Base-by-base conservation (phyloP, 2,797 vertebrate genomes). In the Mastacembelus armatus region DNA sequence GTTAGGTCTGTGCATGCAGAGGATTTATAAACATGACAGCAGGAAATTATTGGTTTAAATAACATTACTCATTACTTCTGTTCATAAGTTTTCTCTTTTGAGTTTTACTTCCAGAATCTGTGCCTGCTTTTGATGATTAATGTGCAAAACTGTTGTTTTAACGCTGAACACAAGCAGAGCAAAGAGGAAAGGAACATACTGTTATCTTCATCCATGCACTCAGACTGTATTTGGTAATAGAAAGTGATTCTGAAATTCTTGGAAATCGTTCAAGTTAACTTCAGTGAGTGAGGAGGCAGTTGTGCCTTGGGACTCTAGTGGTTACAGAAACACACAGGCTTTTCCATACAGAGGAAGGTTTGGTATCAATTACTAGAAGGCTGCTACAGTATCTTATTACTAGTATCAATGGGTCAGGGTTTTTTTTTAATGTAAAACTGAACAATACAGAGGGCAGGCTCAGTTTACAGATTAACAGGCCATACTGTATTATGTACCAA, bases 131-230 rank as follows among this genome's bases (percentile, higher is more conserved):
- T 66, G n/a, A 36, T 51, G 24, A 38, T 49, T 14, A 63, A 22
- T 4, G 48, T 66, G 65, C 62, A 78, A 80, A 77, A 33, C 44
- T 0, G 18, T 45, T 62, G 16, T 51, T 50, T 75, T 62, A 71
- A 69, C 59, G 68, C 24, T 42, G 36, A 68, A 45, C 7, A 24
- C 4, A 67, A 74, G 26, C 26, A 29, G 7, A 67, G 16, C n/a
- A 55, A 65, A 65, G 27, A 26, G 4, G 26, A 30, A 27, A 54
- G 40, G 22, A 5, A 48, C 27, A 15, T 12, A 18, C 2, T 4
- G 10, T 62, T 62, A 65, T 44, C 32, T 12, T 69, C 36, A 49
- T 40, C 44, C 30, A 32, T 29, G 24, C 49, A n/a, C 44, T 55
- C n/a, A n/a, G n/a, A n/a, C n/a, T n/a, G n/a, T 32, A 58, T 49